Percentiles rank a stretch among this genome's conserved stretches.
phyloP scores from a whole-genome alignment of 2,797 vertebrate species.

The Podarcis lilfordi region DNA sequence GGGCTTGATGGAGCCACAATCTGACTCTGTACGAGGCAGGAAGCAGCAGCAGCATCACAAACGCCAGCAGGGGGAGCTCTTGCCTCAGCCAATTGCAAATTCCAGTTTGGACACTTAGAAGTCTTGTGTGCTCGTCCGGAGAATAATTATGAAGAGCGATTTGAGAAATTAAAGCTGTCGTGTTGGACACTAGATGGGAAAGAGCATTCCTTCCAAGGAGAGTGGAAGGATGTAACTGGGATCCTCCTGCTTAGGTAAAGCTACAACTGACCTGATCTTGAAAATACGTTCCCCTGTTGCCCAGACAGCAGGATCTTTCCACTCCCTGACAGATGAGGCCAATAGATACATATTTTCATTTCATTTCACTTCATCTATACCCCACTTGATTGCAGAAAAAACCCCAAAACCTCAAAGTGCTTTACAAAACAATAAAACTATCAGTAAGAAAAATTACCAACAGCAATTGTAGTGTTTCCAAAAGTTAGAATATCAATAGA shows the following conservation, averaged over 20 bases:
- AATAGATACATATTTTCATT: not conserved
- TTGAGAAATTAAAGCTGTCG: not conserved
- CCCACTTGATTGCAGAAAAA: no score
- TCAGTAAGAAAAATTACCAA: no score
- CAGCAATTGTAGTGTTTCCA: no score
- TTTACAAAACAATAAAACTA: no score
- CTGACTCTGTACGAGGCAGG: no score
- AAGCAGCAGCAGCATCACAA: no score
- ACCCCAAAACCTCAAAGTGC: no score
- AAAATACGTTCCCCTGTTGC: not conserved
- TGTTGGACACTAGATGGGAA: not conserved
- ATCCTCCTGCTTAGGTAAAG: not conserved
- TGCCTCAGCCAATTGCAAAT: not conserved
- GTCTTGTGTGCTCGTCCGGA: not conserved
- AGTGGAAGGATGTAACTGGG: not conserved
- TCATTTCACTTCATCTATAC: no score
- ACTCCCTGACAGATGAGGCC: not conserved
- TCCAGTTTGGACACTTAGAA: not conserved
- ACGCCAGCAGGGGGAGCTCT: constrained; percentile 44
- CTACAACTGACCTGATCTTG: no score
- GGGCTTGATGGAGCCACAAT: no score
- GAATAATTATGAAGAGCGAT: not conserved
- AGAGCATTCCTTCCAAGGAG: not conserved
- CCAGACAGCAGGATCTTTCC: not conserved
- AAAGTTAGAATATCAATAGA: no score